Percentiles rank a stretch among this genome's conserved stretches.
phyloP scores from a whole-genome alignment of 2,888 invertebrate species.

The Trachelus iudaicus region DNA sequence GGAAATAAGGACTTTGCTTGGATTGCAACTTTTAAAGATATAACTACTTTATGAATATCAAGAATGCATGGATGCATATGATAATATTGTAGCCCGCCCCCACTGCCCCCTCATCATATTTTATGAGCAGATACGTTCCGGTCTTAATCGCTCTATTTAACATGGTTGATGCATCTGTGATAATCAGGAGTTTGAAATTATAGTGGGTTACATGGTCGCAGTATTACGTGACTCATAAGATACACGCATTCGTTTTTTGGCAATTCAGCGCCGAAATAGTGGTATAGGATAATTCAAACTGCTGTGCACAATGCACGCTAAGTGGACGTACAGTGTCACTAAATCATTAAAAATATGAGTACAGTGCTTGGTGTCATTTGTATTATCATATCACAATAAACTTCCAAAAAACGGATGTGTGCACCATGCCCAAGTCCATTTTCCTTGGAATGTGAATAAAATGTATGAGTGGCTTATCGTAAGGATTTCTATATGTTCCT shows the following conservation, averaged over 20 bases:
- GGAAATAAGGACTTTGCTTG: neutral
- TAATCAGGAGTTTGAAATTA: neutral
- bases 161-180: neutral
- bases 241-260: too few species aligned
- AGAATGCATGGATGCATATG: neutral
- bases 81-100: neutral
- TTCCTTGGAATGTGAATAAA: neutral
- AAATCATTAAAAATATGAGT: too few species aligned
- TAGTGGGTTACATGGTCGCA: neutral
- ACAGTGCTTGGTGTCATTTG: too few species aligned
- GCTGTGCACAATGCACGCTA: too few species aligned
- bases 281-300: too few species aligned
- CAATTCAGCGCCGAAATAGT: too few species aligned
- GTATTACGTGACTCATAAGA: too few species aligned
- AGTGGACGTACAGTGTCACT: too few species aligned
- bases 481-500: neutral
- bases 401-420: too few species aligned
- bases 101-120: too few species aligned
- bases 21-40: neutral
- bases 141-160: neutral
- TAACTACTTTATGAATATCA: neutral
- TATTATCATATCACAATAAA: too few species aligned
- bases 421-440: neutral
- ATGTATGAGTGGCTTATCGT: neutral
- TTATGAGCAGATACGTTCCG: neutral